Base-by-base conservation (phyloP, 2,888 invertebrate genomes). In the Lithophane socia region DNA sequence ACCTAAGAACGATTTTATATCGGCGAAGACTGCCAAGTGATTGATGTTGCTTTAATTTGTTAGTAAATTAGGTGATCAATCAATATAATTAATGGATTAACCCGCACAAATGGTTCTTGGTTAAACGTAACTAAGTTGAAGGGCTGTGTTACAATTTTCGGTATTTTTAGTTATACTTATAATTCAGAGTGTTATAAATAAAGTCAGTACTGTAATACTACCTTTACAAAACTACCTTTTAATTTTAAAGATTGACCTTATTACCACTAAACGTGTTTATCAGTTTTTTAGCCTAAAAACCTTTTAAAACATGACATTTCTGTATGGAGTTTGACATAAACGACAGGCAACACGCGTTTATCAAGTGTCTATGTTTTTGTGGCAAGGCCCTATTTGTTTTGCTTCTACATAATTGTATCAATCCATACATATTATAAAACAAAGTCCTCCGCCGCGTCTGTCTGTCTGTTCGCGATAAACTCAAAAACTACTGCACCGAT, bases 81-180 rank as follows among this genome's bases (percentile, higher is more conserved):
- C 81, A 86, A 72, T 67, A 10, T 80, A 86, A 86, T 75, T 86
- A 86, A 85, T 86, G 77, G 72, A 69, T 78, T 71, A 56, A 13
- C 72, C 44, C 29, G 56, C 24, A 54, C 24, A 54, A 60, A 70
- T 60, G 37, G 64, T n/a, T 69, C 42, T 54, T 7, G 37, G 71
- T 69, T 82, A 66, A 68, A 63, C 37, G 52, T 29, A 58, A 84
- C 24, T 74, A 37, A 37, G 29, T 58, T 85, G 8, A 71, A 76
- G 47, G 29, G 18, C 29, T 58, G 21, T 18, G 24, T 60, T 70
- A 13, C 9, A 64, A 3, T 58, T 63, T 72, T 44, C 10, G 7
- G 7, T 49, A 49, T 12, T 16, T 16, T 44, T 44, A 10, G 5
- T 10, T 18, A 16, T 18, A 10, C 1, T 18, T 24, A 1, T 18